These are phyloP conservation scores for Arion vulgaris DNA, from an alignment of 1,140 invertebrate species.

Conservation along the genomic window DNA sequence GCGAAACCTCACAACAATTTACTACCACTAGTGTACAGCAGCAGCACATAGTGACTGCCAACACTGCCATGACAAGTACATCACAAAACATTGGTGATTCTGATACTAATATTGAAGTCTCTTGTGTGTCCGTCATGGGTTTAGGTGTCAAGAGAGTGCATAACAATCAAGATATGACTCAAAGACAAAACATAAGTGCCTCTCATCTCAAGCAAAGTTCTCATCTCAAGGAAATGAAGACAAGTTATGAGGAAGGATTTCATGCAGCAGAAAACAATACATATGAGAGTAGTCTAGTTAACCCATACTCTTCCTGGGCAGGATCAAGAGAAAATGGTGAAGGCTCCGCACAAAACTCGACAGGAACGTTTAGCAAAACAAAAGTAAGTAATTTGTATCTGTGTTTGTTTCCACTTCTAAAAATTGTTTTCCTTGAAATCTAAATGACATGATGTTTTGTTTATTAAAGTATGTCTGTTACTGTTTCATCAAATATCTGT, in stretches of 20 bases:
- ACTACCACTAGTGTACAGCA: slow-evolving; percentile 22
- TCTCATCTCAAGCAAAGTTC: not conserved
- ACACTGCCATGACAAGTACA: not conserved
- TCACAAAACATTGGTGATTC: not conserved
- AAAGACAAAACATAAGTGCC: not conserved
- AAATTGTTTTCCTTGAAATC: no score
- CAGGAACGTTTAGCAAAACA: slow-evolving; percentile 17
- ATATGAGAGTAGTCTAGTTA: not conserved
- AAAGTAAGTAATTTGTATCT: slow-evolving; percentile 28
- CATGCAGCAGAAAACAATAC: not conserved
- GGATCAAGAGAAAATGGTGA: not conserved
- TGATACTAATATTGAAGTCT: not conserved
- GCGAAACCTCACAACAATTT: slow-evolving; percentile 11
- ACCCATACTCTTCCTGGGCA: not conserved
- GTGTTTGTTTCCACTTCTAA: no score
- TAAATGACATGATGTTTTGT: no score
- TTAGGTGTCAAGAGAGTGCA: slow-evolving; percentile 17
- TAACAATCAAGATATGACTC: slow-evolving; percentile 18
- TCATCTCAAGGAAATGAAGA: not conserved
- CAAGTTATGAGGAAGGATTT: not conserved
- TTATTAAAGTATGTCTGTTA: no score
- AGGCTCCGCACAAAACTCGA: not conserved
- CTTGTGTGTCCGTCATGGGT: not conserved
- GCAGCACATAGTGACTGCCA: not conserved
- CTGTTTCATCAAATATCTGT: no score